Percentiles rank a stretch among this genome's conserved stretches.
phyloP scores from a whole-genome alignment of 2,113 vertebrate genomes.

The Catharus fuscescens region DNA sequence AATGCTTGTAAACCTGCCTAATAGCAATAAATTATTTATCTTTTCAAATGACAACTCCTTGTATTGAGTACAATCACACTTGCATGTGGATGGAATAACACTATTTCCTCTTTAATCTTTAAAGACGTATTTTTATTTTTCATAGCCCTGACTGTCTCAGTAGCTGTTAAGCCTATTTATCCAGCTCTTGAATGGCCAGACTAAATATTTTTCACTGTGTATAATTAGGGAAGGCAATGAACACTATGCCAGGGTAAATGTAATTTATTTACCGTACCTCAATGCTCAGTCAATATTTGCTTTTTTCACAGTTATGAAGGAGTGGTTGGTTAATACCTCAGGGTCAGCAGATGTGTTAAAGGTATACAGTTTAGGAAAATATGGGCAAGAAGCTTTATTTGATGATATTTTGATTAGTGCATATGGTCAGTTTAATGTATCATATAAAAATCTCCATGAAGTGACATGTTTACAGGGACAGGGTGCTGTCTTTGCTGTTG shows the following conservation, averaged over 20 bases:
- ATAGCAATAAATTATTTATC: constrained; percentile 62
- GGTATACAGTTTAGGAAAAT: neutral
- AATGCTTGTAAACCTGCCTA: constrained; percentile 45
- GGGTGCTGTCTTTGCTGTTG: neutral
- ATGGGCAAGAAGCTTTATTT: neutral
- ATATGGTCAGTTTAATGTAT: neutral
- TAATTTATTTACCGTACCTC: constrained; percentile 61
- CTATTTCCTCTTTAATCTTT: constrained; percentile 30
- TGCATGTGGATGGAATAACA: neutral
- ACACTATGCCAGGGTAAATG: constrained; percentile 33
- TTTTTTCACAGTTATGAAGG: constrained; percentile 56
- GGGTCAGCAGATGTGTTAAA: neutral
- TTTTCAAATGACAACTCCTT: constrained; percentile 24
- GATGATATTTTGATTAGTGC: neutral
- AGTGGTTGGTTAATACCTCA: constrained; percentile 14
- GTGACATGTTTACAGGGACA: neutral
- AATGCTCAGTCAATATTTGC: constrained; percentile 61
- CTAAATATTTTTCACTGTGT: constrained; percentile 41
- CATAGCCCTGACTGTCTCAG: neutral
- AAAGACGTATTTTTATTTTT: constrained; percentile 39
- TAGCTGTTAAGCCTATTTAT: constrained; percentile 44
- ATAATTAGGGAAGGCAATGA: constrained; percentile 61
- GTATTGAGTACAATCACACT: constrained; percentile 17
- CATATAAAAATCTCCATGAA: neutral
- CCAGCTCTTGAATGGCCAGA: constrained; percentile 27